phyloP scores from a whole-genome alignment of 2,888 invertebrate species.

The Brenthis ino region DNA sequence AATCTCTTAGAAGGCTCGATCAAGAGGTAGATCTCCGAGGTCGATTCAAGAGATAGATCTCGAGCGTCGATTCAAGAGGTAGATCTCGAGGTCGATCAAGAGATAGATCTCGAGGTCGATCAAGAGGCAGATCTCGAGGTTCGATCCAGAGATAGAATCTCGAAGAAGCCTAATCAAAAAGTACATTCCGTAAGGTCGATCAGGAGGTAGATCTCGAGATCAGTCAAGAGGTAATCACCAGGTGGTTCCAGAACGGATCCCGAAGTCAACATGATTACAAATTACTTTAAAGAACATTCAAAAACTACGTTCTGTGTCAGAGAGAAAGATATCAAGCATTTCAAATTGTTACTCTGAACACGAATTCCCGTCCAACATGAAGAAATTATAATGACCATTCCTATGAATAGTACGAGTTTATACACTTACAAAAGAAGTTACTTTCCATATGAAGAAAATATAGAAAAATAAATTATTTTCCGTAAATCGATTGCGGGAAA shows the following conservation, averaged over 20 bases:
- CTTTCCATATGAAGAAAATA: too few relatives aligned
- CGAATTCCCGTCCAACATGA: too few relatives aligned
- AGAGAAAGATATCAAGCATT: too few relatives aligned
- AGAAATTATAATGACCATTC: too few relatives aligned
- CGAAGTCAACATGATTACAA: too few relatives aligned
- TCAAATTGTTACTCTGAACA: too few relatives aligned
- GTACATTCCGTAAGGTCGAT: background rate
- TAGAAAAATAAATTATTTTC: too few relatives aligned
- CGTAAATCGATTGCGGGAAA: too few relatives aligned
- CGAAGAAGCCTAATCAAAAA: constrained; percentile 4
- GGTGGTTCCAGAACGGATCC: constrained; percentile 14
- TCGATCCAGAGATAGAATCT: constrained; percentile 38
- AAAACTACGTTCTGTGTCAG: too few relatives aligned
- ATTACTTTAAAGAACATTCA: too few relatives aligned
- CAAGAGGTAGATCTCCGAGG: constrained; percentile 22
- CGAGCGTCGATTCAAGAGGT: constrained; percentile 20
- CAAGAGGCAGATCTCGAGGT: constrained; percentile 26
- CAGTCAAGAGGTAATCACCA: constrained; percentile 36
- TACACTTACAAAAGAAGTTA: too few relatives aligned
- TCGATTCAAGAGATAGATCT: constrained; percentile 25
- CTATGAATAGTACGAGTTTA: too few relatives aligned
- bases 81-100: constrained; percentile 24
- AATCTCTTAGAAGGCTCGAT: constrained; percentile 19
- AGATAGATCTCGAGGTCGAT: constrained; percentile 25
- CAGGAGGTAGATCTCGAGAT: constrained; percentile 24